Evolutionary conservation across 1,140 invertebrate species (phyloP).

Genomic region (Semibalanus balanoides): DNA sequence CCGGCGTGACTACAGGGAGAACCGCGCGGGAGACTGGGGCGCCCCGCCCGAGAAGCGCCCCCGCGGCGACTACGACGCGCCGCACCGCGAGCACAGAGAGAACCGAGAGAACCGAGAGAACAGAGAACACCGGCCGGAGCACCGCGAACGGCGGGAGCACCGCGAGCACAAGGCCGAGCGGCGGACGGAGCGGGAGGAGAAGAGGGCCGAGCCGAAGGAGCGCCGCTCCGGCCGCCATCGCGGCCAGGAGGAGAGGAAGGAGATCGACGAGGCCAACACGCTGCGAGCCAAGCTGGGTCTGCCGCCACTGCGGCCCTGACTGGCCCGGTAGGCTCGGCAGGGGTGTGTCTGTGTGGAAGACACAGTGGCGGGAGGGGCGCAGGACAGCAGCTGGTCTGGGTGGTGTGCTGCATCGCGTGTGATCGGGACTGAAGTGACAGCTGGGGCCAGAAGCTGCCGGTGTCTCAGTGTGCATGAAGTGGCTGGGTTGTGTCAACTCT

Average conservation of each 20-base stretch:
- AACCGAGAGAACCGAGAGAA: constrained; percentile 23
- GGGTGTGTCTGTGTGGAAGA: no score
- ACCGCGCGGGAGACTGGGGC: constrained; percentile 3
- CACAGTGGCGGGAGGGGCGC: no score
- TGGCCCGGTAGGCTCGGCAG: no score
- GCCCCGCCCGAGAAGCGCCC: constrained; percentile 9
- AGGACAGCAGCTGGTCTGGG: no score
- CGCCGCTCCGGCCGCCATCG: constrained; percentile 7
- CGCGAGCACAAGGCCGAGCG: constrained; percentile 17
- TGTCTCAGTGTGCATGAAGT: no score
- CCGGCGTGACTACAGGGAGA: constrained; percentile 7
- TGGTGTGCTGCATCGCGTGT: no score
- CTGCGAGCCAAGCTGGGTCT: constrained; percentile 38
- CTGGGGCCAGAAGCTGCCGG: no score
- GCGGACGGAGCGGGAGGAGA: constrained; percentile 14
- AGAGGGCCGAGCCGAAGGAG: constrained; percentile 8
- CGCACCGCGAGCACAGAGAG: constrained; percentile 22
- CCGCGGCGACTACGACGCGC: constrained; percentile 3
- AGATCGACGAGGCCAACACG: constrained; percentile 39
- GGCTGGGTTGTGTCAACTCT: no score
- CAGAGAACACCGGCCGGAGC: constrained; percentile 15
- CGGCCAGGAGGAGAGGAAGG: constrained; percentile 21
- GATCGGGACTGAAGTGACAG: no score
- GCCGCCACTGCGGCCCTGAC: constrained; percentile 29
- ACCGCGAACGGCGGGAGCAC: constrained; percentile 14